A percentile compares a stretch with the other conserved stretches of the same genome.
These are phyloP conservation scores for Leucania comma DNA, from an alignment of 2,888 invertebrate genomes.

Conservation along the genomic window DNA sequence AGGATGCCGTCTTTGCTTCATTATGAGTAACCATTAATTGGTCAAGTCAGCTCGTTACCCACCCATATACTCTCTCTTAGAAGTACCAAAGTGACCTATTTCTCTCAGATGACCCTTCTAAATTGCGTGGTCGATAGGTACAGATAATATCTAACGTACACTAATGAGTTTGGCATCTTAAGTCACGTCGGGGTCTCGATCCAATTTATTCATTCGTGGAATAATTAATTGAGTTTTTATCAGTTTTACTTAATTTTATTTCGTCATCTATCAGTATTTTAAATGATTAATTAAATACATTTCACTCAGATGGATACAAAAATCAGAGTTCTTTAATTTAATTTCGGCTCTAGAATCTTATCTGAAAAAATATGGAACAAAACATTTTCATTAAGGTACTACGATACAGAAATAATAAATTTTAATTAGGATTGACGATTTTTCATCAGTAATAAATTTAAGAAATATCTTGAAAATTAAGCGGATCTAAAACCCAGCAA, in stretches of 20 bases:
- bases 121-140: constrained; percentile 39
- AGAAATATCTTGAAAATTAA: constrained; percentile 17
- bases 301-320: background rate
- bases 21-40: constrained; percentile 1
- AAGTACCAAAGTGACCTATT: constrained; percentile 37
- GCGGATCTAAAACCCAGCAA: constrained; percentile 3
- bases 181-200: constrained; percentile 28
- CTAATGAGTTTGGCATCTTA: constrained; percentile 37
- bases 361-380: constrained; percentile 42
- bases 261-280: background rate
- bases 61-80: background rate
- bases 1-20: background rate
- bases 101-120: constrained; percentile 44
- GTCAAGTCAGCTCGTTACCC: background rate
- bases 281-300: background rate
- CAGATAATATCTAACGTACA: constrained; percentile 43
- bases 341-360: no score
- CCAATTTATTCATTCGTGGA: constrained; percentile 8
- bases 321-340: background rate
- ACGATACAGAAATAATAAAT: no score
- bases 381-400: constrained; percentile 6
- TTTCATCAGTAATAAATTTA: constrained; percentile 7
- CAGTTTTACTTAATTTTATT: background rate
- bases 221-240: constrained; percentile 15
- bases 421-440: no score